Evolutionary conservation across 2,797 vertebrate genomes (phyloP), one percentile per base, ranked within the genome.

Genomic region (Erethizon dorsatum): DNA sequence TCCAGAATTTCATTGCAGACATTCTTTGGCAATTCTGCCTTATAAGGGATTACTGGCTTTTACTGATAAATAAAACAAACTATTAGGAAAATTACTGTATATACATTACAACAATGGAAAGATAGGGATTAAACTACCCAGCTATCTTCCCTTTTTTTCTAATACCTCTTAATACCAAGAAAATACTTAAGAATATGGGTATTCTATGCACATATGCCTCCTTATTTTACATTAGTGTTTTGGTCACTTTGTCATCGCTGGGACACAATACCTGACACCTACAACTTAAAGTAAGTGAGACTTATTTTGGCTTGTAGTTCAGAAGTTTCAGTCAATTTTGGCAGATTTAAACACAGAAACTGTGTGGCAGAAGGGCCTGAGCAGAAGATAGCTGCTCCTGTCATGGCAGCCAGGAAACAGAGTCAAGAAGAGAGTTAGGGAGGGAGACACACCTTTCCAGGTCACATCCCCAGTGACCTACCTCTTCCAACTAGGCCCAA

Each of bases 1-100:
- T 97, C 59, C 37, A 71, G 78, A 94, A 63, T 91, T 89, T 84
- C 20, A 91, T 87, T 54, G 78, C 4, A 75, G 63, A 80, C 41
- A 61, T 84, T 85, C 47, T 96, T 84, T 41, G 6, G 69, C 24
- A 79, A 90, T 5, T 85, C 45, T 78, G 20, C 2, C 65, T 91
- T 80, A 77, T 67, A 77, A 63, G 37, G 26, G 33, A 83, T 86
- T 79, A 50, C 41, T 79, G 28, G 2, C 18, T 63, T 84, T 90
- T 87, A 57, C 73, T 59, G 47, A 84, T 83, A 90, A 90, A 59
- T 69, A 47, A 61, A 86, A 67, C 41, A 78, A 93, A 77, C 31
- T 37, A 69, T 45, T 28, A 89, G 73, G 73, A 88, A 83, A 93
- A 61, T 69, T 45, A 71, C 63, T 84, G 63, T 61, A 11, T 45